Evolutionary conservation across 2,113 vertebrate genomes (phyloP).

Genomic region (Otis tarda): DNA sequence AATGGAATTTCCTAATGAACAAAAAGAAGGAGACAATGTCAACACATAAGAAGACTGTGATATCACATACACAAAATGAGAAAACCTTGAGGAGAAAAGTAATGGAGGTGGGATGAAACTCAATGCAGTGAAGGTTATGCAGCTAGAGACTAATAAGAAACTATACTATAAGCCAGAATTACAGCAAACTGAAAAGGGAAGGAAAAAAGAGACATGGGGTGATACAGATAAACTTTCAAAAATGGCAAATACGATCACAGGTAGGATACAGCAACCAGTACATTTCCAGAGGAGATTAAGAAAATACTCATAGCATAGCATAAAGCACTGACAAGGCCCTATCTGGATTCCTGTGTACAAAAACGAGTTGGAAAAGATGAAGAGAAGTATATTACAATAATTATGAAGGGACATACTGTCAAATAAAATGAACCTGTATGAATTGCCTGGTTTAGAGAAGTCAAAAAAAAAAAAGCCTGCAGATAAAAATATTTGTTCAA

Average conservation of each 20-base stretch:
- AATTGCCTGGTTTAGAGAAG: not conserved
- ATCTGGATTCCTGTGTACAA: not conserved
- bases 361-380: not conserved
- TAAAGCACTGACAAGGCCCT: not conserved
- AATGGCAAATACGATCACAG: not conserved
- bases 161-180: not conserved
- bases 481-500: not conserved
- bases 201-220: not conserved
- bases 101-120: not conserved
- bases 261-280: not conserved
- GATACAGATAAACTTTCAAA: accelerated
- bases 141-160: not conserved
- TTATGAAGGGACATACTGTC: not conserved
- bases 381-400: not conserved
- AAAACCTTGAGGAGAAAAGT: not conserved
- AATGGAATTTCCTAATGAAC: not conserved
- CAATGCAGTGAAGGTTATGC: not conserved
- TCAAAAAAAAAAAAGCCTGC: not conserved
- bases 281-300: not conserved
- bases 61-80: not conserved
- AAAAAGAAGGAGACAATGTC: not conserved
- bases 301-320: not conserved
- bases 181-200: not conserved
- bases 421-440: not conserved
- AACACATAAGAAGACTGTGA: not conserved